Percentiles rank a stretch among this genome's conserved stretches.
Conservation (phyloP, 2,888 invertebrate species). For the Acholoe squamosa region DNA sequence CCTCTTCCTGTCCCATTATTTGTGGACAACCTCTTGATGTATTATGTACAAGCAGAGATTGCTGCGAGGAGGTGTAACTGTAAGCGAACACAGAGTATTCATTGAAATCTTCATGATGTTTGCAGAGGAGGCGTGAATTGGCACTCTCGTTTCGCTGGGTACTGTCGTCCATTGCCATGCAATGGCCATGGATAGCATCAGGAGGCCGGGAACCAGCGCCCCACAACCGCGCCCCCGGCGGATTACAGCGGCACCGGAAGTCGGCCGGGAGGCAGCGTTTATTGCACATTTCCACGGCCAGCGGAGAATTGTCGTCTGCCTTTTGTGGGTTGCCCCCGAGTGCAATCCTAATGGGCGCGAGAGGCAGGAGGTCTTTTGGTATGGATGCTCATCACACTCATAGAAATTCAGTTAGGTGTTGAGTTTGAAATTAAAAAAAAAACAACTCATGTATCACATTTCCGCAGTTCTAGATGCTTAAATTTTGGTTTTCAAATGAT, state of each 20-base stretch:
- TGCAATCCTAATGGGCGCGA: neutral
- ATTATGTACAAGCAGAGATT: constrained; percentile 11
- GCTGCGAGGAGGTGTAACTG: neutral
- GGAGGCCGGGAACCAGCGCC: neutral
- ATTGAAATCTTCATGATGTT: constrained; percentile 33
- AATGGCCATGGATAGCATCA: constrained; percentile 24
- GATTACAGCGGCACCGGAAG: neutral
- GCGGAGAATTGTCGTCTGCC: neutral
- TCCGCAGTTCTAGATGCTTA: no score
- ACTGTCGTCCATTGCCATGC: neutral
- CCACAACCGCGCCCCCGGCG: neutral
- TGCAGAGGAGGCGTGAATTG: neutral
- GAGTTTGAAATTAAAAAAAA: no score
- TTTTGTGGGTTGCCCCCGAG: neutral
- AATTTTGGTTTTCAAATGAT: no score
- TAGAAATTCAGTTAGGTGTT: no score
- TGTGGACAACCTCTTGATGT: neutral
- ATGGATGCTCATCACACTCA: no score
- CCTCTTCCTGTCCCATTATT: no score
- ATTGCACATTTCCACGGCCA: constrained; percentile 27
- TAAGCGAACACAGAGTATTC: neutral
- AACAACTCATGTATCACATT: no score
- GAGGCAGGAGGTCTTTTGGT: neutral
- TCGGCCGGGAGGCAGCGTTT: neutral
- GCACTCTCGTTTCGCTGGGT: neutral